Evolutionary conservation across 1,140 invertebrate species (phyloP), one percentile per base, ranked within the genome.

Genomic region (Philopotamus ludificatus): DNA sequence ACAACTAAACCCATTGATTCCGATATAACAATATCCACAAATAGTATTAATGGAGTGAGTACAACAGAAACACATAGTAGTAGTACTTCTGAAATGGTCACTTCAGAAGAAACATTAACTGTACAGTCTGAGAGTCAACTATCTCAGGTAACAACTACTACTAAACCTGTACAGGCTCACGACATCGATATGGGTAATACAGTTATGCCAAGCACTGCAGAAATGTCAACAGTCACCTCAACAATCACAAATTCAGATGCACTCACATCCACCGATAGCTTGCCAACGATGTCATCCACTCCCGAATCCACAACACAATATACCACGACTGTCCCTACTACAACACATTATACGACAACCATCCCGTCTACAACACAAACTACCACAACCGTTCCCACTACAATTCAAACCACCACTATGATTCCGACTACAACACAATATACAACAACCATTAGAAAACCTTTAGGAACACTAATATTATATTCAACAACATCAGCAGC

Each of bases 381-480:
- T 68, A 69, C 72, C 67, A 73, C 70, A 54, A 60, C 71, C 61
- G 60, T 66, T 68, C 74, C 73, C 64, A 73, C 70, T 69, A 72
- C 76, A 41, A n/a, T n/a, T n/a, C 75, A 75, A 73, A 74, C 73
- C 68, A 69, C 72, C 67, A 73, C 70, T 51, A 60, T 70, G 60
- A 59, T 66, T 68, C 74, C 73, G 65, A 73, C 70, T 69, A 73
- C 75, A 18, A 75, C 76, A 71, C 76, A 77, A 49, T 53, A 76
- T 62, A 77, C 78, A 61, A 76, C 55, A 47, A 51, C 16, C 55
- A 74, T 77, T 69, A 76, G 72, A 79, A 66, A 60, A 61, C 78
- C 79, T 61, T 79, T 81, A 73, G 79, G 78, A 53, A 76, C 79
- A 64, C 75, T 77, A 74, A 72, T 80, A 60, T 73, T 81, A 70